Percentiles rank a stretch among this genome's conserved stretches.
These are phyloP conservation scores for Leptatherina wallacei DNA, from an alignment of 2,797 vertebrate species.

Conservation along the genomic window DNA sequence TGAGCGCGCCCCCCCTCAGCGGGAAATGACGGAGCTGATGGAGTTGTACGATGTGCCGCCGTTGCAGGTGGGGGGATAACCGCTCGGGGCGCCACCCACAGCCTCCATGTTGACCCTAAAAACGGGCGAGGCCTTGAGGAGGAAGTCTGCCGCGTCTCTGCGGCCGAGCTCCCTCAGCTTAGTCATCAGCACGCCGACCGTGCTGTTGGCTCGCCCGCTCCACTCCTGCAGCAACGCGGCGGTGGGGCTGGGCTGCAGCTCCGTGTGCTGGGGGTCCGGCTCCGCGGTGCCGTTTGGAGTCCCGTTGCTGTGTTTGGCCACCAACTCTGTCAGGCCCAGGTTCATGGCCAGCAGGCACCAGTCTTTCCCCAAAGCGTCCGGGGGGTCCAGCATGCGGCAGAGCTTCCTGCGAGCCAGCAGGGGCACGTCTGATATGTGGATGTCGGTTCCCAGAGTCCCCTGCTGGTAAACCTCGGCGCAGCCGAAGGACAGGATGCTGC, in stretches of 20 bases:
- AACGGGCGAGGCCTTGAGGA: constrained; percentile 91
- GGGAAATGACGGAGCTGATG: constrained; percentile 96
- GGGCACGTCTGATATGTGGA: constrained; percentile 90
- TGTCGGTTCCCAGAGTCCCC: constrained; percentile 89
- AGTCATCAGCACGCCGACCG: constrained; percentile 90
- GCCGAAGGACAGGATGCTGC: constrained; percentile 93
- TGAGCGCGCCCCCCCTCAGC: constrained; percentile 77
- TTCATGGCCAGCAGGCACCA: constrained; percentile 99
- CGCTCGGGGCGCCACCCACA: constrained; percentile 79
- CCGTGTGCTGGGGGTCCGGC: constrained; percentile 35
- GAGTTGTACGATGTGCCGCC: constrained; percentile 97
- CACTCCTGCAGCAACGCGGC: constrained; percentile 93
- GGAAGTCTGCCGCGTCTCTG: constrained; percentile 94
- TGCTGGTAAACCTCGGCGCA: constrained; percentile 93
- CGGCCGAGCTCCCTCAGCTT: constrained; percentile 95
- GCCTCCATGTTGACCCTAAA: constrained; percentile 92
- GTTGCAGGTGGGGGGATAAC: constrained; percentile 91
- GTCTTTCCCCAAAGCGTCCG: constrained; percentile 96
- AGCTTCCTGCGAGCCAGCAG: constrained; percentile 92
- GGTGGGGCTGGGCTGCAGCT: constrained; percentile 87
- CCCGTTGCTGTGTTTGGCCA: constrained; percentile 90
- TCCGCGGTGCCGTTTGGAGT: constrained; percentile 78
- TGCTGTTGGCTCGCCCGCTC: constrained; percentile 88
- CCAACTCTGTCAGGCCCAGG: constrained; percentile 92
- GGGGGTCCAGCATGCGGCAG: constrained; percentile 94